phyloP scores from a whole-genome alignment of 92 coral and sea anemone genomes.

The Phymanthus crucifer region DNA sequence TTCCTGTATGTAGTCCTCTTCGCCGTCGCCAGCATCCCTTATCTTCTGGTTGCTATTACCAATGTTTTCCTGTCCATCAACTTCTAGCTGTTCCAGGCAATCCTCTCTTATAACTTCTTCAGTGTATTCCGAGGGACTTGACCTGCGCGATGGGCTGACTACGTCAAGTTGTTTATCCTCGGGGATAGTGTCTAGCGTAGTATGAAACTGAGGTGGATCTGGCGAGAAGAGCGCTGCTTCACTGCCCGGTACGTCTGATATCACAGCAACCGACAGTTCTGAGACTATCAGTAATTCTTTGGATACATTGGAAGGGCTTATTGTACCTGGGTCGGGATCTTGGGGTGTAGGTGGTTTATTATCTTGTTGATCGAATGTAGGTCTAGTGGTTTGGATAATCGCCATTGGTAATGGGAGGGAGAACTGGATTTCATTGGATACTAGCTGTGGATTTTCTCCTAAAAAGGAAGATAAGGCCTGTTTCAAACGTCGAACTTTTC shows the following conservation, averaged over 20 bases:
- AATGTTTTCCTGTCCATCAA: neutral
- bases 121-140: neutral
- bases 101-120: neutral
- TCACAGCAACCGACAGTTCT: constrained; percentile 34
- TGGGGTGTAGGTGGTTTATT: constrained; percentile 10
- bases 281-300: constrained; percentile 61
- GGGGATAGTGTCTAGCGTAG: constrained; percentile 64
- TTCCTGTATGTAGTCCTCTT: neutral
- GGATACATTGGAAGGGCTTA: neutral
- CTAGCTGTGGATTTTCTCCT: constrained; percentile 53
- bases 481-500: no score
- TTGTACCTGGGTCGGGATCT: neutral
- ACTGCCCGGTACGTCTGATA: neutral
- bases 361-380: neutral
- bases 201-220: constrained; percentile 14
- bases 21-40: neutral
- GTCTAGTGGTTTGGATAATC: constrained; percentile 22
- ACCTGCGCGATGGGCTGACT: neutral
- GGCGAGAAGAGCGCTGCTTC: constrained; percentile 8
- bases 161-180: constrained; percentile 58
- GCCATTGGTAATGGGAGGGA: constrained; percentile 68
- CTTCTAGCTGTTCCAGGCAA: neutral
- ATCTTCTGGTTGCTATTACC: neutral
- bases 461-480: neutral
- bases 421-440: constrained; percentile 79